phyloP scores from a whole-genome alignment of 2,113 vertebrate genomes.

The Ellobius talpinus region DNA sequence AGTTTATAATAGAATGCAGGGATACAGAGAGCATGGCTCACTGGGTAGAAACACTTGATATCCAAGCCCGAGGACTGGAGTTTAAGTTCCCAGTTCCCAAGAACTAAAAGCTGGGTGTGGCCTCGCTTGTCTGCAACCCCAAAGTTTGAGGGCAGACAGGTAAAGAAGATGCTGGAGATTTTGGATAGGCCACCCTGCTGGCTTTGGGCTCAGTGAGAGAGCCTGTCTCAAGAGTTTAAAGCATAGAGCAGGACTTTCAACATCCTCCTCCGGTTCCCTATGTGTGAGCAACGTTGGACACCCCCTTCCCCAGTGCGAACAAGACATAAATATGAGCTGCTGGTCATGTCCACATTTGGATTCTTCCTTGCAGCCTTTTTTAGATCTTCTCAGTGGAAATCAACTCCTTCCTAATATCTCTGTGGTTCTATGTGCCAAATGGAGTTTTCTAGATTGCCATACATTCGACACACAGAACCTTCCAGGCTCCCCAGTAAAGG shows the following conservation, averaged over 20 bases:
- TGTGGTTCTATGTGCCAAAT: too few species aligned
- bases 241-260: not conserved
- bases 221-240: not conserved
- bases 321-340: not conserved
- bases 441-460: not conserved
- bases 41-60: not conserved
- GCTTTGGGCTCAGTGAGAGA: not conserved
- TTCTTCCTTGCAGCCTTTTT: constrained; percentile 18
- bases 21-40: not conserved
- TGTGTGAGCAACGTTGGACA: not conserved
- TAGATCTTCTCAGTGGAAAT: constrained; percentile 14
- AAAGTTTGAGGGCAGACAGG: not conserved
- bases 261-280: not conserved
- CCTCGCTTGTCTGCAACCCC: not conserved
- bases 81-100: not conserved
- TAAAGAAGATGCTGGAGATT: not conserved
- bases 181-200: too few species aligned
- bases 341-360: not conserved
- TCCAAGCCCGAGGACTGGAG: not conserved
- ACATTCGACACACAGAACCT: not conserved
- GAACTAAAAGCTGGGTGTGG: not conserved
- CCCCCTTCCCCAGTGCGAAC: not conserved
- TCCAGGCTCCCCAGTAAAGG: not conserved
- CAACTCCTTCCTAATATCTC: not conserved
- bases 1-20: not conserved